phyloP scores from a whole-genome alignment of 2,797 vertebrate genomes.

The Macroramphosus scolopax region DNA sequence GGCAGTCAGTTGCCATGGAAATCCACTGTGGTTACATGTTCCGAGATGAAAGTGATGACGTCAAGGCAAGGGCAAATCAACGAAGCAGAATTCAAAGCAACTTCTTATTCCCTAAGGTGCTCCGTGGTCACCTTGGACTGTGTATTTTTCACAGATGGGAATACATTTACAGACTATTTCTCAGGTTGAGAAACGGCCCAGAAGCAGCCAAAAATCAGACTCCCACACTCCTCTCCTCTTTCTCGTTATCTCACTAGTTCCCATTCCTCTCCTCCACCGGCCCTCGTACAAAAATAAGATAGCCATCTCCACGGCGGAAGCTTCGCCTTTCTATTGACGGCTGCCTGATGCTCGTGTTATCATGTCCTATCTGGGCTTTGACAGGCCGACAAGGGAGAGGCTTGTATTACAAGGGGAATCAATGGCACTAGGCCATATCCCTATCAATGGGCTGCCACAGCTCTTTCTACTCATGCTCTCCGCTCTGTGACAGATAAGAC shows the following conservation, averaged over 20 bases:
- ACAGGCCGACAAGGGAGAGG: constrained; percentile 70
- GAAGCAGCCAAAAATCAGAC: constrained; percentile 23
- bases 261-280: constrained; percentile 19
- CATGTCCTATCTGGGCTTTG: constrained; percentile 75
- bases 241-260: constrained; percentile 22
- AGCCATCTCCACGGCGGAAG: constrained; percentile 62
- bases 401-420: constrained; percentile 80
- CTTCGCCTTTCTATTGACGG: constrained; percentile 61
- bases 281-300: constrained; percentile 56
- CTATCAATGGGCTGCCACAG: constrained; percentile 73
- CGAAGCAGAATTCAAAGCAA: constrained; percentile 50
- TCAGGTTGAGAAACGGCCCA: constrained; percentile 38
- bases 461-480: constrained; percentile 52
- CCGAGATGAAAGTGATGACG: constrained; percentile 54
- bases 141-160: constrained; percentile 18
- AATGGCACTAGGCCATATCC: constrained; percentile 65
- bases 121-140: constrained; percentile 40
- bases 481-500: constrained; percentile 55
- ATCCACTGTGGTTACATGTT: constrained; percentile 44
- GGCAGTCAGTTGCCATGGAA: constrained; percentile 54
- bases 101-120: constrained; percentile 27
- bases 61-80: constrained; percentile 51
- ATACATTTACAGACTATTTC: constrained; percentile 22
- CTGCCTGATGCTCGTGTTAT: constrained; percentile 64
- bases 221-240: constrained; percentile 16